phyloP scores from a whole-genome alignment of 2,113 vertebrate genomes.

The Redunca redunca region DNA sequence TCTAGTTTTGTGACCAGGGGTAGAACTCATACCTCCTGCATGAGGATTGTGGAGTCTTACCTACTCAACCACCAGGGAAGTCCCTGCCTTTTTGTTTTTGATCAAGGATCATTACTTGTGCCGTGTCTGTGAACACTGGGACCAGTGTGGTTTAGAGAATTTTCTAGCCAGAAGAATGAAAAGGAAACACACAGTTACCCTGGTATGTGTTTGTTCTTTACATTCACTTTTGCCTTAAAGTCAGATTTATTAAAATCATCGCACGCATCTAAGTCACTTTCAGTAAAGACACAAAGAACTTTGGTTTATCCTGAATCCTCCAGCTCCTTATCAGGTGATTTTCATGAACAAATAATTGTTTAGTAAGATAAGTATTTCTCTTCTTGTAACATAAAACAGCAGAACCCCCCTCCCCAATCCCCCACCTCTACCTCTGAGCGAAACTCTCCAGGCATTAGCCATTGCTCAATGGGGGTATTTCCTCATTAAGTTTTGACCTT shows the following conservation, averaged over 20 bases:
- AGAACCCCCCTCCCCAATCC: not conserved
- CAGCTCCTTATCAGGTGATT: not conserved
- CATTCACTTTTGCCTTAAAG: not conserved
- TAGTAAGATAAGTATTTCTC: not conserved
- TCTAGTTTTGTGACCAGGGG: not conserved
- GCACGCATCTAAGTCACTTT: not conserved
- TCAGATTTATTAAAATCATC: not conserved
- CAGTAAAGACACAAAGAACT: not conserved
- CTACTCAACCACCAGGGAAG: not conserved
- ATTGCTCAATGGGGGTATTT: not conserved
- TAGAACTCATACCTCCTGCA: not conserved
- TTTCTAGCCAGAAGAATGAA: not conserved
- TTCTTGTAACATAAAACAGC: not conserved
- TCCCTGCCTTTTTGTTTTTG: not conserved
- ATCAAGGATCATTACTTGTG: not conserved
- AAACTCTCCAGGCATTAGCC: not conserved
- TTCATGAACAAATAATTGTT: not conserved
- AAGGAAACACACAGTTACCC: not conserved
- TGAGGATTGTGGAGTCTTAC: not conserved
- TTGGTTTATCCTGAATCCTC: not conserved
- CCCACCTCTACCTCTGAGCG: fast-evolving
- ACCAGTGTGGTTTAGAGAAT: not conserved
- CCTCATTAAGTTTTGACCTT: not conserved
- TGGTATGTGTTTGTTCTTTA: not conserved
- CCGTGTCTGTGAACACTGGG: not conserved